Percentiles rank a stretch among this genome's conserved stretches.
Conservation (phyloP, 2,888 invertebrate species). For the Tricholauxania praeusta region DNA sequence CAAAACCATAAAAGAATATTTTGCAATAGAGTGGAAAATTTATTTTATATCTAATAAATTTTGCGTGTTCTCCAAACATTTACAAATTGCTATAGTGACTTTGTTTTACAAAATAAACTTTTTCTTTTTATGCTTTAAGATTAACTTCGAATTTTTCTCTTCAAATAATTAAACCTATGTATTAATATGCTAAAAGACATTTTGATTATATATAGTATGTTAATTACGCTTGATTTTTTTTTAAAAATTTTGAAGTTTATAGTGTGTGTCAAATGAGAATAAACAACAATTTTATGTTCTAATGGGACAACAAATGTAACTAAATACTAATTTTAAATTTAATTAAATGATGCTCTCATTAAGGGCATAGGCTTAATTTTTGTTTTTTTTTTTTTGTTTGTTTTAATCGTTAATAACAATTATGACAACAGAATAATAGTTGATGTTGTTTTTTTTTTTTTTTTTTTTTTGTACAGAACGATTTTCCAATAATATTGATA, state of each 20-base stretch:
- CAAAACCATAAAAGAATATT: too few species aligned
- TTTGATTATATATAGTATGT: not conserved
- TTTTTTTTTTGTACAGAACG: constrained; percentile 4
- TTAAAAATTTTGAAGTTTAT: not conserved
- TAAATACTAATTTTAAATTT: not conserved
- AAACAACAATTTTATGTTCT: not conserved
- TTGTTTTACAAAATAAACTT: not conserved
- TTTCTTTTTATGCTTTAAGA: not conserved
- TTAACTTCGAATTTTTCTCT: not conserved
- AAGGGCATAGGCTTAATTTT: not conserved
- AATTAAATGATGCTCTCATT: too few species aligned
- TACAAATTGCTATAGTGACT: constrained; percentile 13
- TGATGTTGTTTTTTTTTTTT: not conserved
- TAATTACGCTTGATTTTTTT: not conserved
- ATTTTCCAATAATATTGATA: not conserved
- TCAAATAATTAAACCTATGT: not conserved
- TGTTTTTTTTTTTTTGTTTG: not conserved
- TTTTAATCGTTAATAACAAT: not conserved
- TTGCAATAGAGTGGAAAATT: not conserved
- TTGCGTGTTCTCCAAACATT: constrained; percentile 13
- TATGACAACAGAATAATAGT: not conserved
- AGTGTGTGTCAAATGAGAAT: not conserved
- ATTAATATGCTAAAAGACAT: too few species aligned
- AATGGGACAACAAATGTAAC: constrained; percentile 6
- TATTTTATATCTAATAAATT: constrained; percentile 11